Evolutionary conservation across 2,113 vertebrate genomes (phyloP), one percentile per base, ranked within the genome.

Genomic region (Hemichromis elongatus): DNA sequence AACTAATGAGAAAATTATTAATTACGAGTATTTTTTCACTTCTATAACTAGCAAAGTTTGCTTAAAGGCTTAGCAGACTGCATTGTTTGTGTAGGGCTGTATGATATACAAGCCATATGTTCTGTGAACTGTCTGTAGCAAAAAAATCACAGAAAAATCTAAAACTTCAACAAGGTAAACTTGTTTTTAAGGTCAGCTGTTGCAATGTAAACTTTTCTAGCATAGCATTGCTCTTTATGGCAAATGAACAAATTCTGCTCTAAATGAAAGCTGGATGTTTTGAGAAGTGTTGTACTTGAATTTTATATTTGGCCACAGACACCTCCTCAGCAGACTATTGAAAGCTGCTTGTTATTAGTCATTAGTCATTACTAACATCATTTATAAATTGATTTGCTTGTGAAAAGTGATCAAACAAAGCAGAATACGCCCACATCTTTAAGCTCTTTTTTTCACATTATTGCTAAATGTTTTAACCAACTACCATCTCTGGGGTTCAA

Each of bases 381-480:
- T 66, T 66, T 66, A 6, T 21, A 66, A 40, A 66, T n/a, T 0
- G 11, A 66, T 66, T 66, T 40, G 4, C 7, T 21, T 21, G 61
- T 40, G 33, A 66, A 66, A 66, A 40, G 37, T 9, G 61, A 61
- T 59, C 9, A 40, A 40, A 40, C n/a, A 40, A 66, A 66, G 35
- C 61, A 66, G 9, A 35, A n/a, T 0, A 63, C 7, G 1, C 10
- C 3, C 30, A 35, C 59, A 35, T 7, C 7, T 21, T 0, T 24
- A 37, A 40, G 33, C 35, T 24, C 35, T 0, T 1, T 66, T 66
- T 66, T 21, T 66, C 19, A 21, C 61, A 21, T 66, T 40, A 35
- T 21, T 21, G 61, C 19, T 33, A 40, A 40, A 66, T 6, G 13
- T 66, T 66, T 66, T 21, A 40, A 40, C 61, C 9, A 61, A 61